These are phyloP conservation scores for Zaprionus africanus DNA, from an alignment of 1,140 invertebrate species.

Conservation along the genomic window DNA sequence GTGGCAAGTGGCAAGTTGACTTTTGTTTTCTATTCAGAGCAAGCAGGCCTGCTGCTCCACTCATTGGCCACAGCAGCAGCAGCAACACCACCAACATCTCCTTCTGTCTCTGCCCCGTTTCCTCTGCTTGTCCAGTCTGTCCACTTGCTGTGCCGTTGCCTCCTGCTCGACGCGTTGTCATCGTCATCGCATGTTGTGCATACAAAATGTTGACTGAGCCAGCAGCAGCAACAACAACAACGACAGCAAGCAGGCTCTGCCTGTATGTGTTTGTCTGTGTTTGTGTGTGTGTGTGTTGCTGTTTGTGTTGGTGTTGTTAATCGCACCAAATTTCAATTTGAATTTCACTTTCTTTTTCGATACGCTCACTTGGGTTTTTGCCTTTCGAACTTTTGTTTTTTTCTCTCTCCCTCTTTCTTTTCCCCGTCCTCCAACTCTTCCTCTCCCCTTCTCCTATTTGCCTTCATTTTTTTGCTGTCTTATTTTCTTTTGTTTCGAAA, in stretches of 20 bases:
- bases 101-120: not conserved
- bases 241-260: slow-evolving; percentile 26
- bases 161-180: slow-evolving; percentile 7
- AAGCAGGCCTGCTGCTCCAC: slow-evolving; percentile 41
- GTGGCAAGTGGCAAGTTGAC: slow-evolving; percentile 80
- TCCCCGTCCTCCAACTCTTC: not conserved
- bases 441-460: slow-evolving; percentile 7
- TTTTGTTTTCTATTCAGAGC: slow-evolving; percentile 78
- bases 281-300: slow-evolving; percentile 41
- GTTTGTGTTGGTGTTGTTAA: slow-evolving; percentile 66
- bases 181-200: slow-evolving; percentile 66
- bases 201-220: slow-evolving; percentile 71
- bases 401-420: slow-evolving; percentile 8
- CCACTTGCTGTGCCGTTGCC: not conserved
- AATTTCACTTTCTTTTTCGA: slow-evolving; percentile 84
- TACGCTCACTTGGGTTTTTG: slow-evolving; percentile 81
- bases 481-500: slow-evolving; percentile 63
- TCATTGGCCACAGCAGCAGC: slow-evolving; percentile 8
- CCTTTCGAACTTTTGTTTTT: slow-evolving; percentile 77
- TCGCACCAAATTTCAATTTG: slow-evolving; percentile 83
- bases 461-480: slow-evolving; percentile 28
- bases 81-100: not conserved
- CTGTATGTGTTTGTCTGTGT: slow-evolving; percentile 46
- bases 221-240: slow-evolving; percentile 14
- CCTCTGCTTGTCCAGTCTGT: not conserved